Evolutionary conservation across 1,140 invertebrate species (phyloP).

Genomic region (Watersipora subatra): DNA sequence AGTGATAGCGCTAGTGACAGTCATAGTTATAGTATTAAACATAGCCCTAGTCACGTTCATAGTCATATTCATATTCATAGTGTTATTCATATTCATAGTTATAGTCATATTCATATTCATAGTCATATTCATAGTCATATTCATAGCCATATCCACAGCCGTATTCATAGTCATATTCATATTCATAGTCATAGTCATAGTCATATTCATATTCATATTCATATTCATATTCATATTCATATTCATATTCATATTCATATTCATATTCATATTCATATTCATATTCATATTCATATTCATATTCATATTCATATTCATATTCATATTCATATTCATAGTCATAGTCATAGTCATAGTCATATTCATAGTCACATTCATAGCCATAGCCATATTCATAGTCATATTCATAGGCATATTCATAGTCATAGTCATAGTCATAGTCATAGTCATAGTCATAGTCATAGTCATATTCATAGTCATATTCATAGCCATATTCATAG

Average conservation of each 20-base stretch:
- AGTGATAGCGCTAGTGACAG: background rate
- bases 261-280: background rate
- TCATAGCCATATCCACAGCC: background rate
- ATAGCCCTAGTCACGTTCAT: background rate
- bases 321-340: background rate
- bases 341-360: background rate
- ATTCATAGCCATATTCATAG: no score
- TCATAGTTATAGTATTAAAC: background rate
- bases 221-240: background rate
- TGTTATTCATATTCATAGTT: no score
- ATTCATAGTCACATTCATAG: no score
- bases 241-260: background rate
- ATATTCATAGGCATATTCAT: background rate
- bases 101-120: background rate
- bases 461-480: background rate
- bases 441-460: background rate
- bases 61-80: background rate
- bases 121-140: background rate
- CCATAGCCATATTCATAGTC: no score
- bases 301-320: background rate
- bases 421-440: background rate
- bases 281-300: background rate
- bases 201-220: background rate
- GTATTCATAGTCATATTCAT: background rate
- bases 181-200: background rate